phyloP scores from a whole-genome alignment of 2,113 vertebrate species.

The Calypte anna region DNA sequence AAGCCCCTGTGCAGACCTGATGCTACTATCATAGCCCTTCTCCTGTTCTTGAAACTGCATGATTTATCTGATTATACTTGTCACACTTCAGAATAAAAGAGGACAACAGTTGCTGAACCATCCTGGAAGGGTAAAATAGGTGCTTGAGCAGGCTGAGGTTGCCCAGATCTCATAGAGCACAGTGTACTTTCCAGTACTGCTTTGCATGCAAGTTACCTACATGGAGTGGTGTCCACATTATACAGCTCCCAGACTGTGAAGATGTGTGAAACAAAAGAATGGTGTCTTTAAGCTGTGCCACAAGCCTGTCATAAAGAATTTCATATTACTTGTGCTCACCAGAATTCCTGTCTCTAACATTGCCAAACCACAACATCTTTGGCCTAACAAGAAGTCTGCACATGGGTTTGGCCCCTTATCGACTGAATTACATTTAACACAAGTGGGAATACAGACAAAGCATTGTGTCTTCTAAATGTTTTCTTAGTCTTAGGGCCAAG shows the following conservation, averaged over 20 bases:
- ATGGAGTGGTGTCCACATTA: background rate
- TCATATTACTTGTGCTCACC: background rate
- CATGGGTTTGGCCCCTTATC: background rate
- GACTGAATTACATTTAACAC: background rate
- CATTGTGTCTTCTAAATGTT: background rate
- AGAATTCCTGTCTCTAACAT: background rate
- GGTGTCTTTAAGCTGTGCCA: background rate
- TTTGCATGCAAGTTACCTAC: background rate
- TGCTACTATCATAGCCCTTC: background rate
- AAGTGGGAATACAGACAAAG: background rate
- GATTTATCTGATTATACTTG: background rate
- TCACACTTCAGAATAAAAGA: background rate
- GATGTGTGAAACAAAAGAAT: background rate
- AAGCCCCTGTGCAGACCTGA: background rate
- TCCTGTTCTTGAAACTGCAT: background rate
- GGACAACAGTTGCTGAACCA: background rate
- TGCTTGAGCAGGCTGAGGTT: background rate
- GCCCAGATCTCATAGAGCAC: background rate
- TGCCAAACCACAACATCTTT: background rate
- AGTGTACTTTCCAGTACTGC: background rate
- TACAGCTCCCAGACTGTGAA: background rate
- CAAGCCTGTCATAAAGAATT: background rate
- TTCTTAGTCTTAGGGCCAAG: background rate
- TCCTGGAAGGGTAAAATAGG: background rate
- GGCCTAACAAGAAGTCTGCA: accelerated